These are phyloP conservation scores for Peromyscus eremicus DNA, from an alignment of 2,797 vertebrate genomes.

Conservation along the genomic window DNA sequence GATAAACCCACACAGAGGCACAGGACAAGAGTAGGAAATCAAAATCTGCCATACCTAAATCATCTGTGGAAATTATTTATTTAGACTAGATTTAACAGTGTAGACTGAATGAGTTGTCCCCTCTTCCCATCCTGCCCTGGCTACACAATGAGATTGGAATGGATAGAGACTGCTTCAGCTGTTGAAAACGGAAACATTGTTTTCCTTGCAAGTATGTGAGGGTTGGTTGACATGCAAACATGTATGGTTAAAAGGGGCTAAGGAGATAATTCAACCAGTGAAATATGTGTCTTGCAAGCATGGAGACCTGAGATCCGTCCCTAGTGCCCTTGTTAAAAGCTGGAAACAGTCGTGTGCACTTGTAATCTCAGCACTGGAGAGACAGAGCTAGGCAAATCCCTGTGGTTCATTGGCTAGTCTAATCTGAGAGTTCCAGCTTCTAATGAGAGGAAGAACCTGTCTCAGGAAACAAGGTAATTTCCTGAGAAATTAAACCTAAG, in stretches of 20 bases:
- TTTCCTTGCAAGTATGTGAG: constrained; percentile 30
- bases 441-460: not conserved
- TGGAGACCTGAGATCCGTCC: too few relatives aligned
- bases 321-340: not conserved
- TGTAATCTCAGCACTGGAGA: not conserved
- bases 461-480: not conserved
- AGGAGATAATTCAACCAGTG: not conserved
- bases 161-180: not conserved
- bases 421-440: not conserved
- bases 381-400: not conserved
- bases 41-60: not conserved
- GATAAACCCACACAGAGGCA: not conserved
- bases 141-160: not conserved
- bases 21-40: not conserved
- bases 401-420: not conserved
- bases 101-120: not conserved
- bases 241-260: not conserved
- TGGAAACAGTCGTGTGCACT: not conserved
- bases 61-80: not conserved
- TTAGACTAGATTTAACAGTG: not conserved
- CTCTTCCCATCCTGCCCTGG: not conserved
- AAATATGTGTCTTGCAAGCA: not conserved
- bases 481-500: not conserved
- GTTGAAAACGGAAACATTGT: constrained; percentile 2
- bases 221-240: not conserved